Evolutionary conservation across 2,797 vertebrate species (phyloP).

Genomic region (Botia kubotai): DNA sequence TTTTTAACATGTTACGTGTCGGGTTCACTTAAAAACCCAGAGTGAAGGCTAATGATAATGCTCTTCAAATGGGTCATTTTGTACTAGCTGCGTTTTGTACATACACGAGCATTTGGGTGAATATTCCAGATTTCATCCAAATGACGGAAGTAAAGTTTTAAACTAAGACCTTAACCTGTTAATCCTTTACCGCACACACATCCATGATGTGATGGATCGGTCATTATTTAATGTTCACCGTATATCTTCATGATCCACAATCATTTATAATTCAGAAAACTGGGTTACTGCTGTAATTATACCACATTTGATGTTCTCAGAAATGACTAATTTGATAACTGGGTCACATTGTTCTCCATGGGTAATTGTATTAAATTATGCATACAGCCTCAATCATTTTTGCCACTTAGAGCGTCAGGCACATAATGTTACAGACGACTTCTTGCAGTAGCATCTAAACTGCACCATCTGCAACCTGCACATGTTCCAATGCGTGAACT

Average conservation of each 20-base stretch:
- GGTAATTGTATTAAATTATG: constrained; percentile 14
- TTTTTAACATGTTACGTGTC: background rate
- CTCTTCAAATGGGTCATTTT: background rate
- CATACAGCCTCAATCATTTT: constrained; percentile 7
- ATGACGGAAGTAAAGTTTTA: background rate
- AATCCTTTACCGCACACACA: background rate
- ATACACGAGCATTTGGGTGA: background rate
- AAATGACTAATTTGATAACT: constrained; percentile 24
- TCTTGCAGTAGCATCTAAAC: background rate
- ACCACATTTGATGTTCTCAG: constrained; percentile 11
- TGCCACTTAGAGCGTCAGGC: background rate
- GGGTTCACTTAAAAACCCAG: background rate
- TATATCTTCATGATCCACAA: background rate
- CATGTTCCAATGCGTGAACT: background rate
- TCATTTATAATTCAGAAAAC: background rate
- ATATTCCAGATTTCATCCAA: background rate
- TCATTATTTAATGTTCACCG: background rate
- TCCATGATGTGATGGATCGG: background rate
- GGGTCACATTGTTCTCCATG: constrained; percentile 15
- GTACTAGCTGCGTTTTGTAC: background rate
- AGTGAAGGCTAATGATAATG: background rate
- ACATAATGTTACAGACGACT: constrained; percentile 7
- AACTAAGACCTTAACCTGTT: background rate
- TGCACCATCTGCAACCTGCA: background rate
- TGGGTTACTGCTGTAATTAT: constrained; percentile 13